Percentiles rank a stretch among this genome's conserved stretches.
phyloP scores from a whole-genome alignment of 2,797 vertebrate species.

The Chaenodraco wilsoni region DNA sequence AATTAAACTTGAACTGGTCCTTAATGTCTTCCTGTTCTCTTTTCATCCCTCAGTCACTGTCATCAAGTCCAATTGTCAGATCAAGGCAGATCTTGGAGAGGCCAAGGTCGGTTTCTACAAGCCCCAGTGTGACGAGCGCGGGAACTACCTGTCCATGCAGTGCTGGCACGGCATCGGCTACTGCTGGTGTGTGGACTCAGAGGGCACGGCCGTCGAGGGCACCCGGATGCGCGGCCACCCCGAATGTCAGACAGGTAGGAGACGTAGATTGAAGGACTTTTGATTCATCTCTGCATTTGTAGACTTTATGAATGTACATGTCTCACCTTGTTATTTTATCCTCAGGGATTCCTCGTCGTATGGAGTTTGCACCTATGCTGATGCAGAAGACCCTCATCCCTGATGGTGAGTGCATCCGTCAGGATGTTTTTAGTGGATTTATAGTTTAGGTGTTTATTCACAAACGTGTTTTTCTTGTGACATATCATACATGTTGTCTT shows the following conservation, averaged over 20 bases:
- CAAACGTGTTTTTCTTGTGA: not conserved
- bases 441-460: not conserved
- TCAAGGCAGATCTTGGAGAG: conserved; percentile 52
- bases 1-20: not conserved
- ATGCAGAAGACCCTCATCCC: conserved; percentile 44
- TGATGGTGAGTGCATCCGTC: conserved; percentile 40
- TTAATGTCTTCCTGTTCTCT: conserved; percentile 2
- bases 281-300: conserved; percentile 2
- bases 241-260: conserved; percentile 62
- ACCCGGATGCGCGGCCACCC: conserved; percentile 76
- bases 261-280: not conserved
- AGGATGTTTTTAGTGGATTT: not conserved
- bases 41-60: conserved; percentile 30
- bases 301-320: too few relatives aligned
- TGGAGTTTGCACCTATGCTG: conserved; percentile 26
- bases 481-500: conserved; percentile 22
- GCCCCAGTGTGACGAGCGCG: conserved; percentile 89
- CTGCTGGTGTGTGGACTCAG: conserved; percentile 94
- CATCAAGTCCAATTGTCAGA: conserved; percentile 85
- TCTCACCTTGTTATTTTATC: not conserved
- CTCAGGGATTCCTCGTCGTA: not conserved
- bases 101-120: conserved; percentile 78
- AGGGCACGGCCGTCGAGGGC: conserved; percentile 82
- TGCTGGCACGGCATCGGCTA: conserved; percentile 87
- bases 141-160: conserved; percentile 88